Conservation (phyloP, 2,888 invertebrate species). For the Notodonta dromedarius region DNA sequence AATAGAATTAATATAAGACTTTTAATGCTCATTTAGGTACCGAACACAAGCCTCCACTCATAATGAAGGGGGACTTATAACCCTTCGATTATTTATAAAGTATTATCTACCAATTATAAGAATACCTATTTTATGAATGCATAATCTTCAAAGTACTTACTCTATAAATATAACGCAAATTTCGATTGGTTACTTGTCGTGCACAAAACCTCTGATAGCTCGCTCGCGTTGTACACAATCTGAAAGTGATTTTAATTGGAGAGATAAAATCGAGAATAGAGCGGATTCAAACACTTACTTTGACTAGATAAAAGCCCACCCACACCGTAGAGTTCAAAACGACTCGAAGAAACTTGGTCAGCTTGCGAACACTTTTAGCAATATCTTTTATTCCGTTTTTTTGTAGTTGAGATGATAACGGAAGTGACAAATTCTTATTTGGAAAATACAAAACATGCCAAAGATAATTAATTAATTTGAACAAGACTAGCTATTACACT, state of each 20-base stretch:
- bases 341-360: not conserved
- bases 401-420: not conserved
- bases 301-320: constrained; percentile 5
- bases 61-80: too few relatives aligned
- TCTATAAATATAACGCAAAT: not conserved
- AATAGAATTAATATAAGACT: too few relatives aligned
- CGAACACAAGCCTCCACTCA: too few relatives aligned
- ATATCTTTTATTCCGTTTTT: not conserved
- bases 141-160: not conserved
- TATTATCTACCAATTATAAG: too few relatives aligned
- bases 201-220: not conserved
- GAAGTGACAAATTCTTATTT: too few relatives aligned
- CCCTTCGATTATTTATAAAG: too few relatives aligned
- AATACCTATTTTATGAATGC: not conserved
- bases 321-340: not conserved
- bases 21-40: too few relatives aligned
- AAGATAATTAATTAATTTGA: too few relatives aligned
- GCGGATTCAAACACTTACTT: constrained; percentile 4
- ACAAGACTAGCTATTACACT: too few relatives aligned
- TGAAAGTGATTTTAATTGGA: constrained; percentile 5
- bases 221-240: not conserved
- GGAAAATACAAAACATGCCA: too few relatives aligned
- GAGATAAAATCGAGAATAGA: constrained; percentile 6
- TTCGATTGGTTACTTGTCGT: not conserved
- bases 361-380: not conserved